Conservation (phyloP, 2,797 vertebrate species). For the Salmo trutta region DNA sequence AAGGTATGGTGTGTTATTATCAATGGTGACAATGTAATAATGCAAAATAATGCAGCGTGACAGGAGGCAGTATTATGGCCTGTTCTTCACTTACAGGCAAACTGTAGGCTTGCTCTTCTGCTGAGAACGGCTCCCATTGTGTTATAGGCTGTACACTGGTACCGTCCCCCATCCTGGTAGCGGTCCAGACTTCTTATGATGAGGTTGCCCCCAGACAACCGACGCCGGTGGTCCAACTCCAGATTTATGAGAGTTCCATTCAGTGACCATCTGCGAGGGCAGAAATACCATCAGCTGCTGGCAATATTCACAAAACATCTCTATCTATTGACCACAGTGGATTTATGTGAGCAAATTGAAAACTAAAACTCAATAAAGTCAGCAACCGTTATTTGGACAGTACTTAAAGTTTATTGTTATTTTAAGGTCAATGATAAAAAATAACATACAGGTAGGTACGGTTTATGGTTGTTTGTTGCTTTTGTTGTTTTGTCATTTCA, state of each 20-base stretch:
- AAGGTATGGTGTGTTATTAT: too few relatives aligned
- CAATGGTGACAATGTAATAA: background rate
- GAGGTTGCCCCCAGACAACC: constrained; percentile 82
- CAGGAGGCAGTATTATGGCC: background rate
- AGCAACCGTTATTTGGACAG: background rate
- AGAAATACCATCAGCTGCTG: constrained; percentile 73
- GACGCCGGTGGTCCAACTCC: constrained; percentile 75
- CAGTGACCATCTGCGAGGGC: constrained; percentile 84
- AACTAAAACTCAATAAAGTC: background rate
- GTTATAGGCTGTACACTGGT: constrained; percentile 86
- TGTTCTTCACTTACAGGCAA: constrained; percentile 81
- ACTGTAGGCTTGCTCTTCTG: constrained; percentile 84
- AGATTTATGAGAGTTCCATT: constrained; percentile 85
- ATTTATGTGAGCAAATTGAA: background rate
- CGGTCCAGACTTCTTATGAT: constrained; percentile 82
- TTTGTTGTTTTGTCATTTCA: background rate
- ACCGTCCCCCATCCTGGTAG: constrained; percentile 80
- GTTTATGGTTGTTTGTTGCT: background rate
- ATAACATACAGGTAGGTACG: background rate
- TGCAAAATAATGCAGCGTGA: background rate
- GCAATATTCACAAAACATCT: constrained; percentile 47
- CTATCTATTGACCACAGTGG: constrained; percentile 21
- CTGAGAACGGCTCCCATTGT: constrained; percentile 83
- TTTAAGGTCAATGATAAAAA: background rate
- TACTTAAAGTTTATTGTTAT: background rate